A percentile compares a stretch with the other conserved stretches of the same genome.
Evolutionary conservation across 2,888 invertebrate genomes (phyloP).

Genomic region (Pyralis farinalis): DNA sequence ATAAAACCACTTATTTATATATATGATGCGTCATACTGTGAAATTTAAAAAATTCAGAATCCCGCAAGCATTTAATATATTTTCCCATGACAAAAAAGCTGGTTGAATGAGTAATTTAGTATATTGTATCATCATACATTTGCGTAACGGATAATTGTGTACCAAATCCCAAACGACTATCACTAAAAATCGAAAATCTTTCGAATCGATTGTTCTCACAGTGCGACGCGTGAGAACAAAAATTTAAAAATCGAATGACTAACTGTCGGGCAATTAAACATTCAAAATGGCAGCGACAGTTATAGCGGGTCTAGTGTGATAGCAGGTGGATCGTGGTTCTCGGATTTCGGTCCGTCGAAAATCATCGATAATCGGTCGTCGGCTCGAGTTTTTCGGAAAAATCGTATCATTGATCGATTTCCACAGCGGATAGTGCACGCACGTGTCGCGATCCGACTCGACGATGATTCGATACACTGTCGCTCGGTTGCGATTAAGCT

Average conservation of each 20-base stretch:
- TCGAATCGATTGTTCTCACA: conserved; percentile 63
- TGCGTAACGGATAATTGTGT: conserved; percentile 54
- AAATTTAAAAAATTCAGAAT: no score
- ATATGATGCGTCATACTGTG: no score
- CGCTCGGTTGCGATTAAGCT: conserved; percentile 40
- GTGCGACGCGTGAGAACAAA: conserved; percentile 65
- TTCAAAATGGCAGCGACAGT: conserved; percentile 65
- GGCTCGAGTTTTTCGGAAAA: conserved; percentile 63
- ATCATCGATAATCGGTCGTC: conserved; percentile 65
- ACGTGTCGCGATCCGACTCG: conserved; percentile 54
- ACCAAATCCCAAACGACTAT: conserved; percentile 45
- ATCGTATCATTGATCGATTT: conserved; percentile 67
- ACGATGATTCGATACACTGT: conserved; percentile 51
- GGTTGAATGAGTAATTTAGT: not conserved
- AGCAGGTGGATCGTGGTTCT: conserved; percentile 71
- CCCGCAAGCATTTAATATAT: not conserved
- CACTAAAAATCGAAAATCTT: conserved; percentile 52
- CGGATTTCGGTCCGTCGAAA: conserved; percentile 58
- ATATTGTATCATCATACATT: conserved; percentile 30
- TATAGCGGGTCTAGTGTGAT: conserved; percentile 53
- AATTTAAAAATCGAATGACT: conserved; percentile 56
- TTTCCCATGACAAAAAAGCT: conserved; percentile 4
- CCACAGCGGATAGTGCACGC: conserved; percentile 75
- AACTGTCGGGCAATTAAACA: conserved; percentile 71
- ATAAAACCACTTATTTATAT: no score